Conservation (phyloP, 2,888 invertebrate species). For the Ferrisia virgata region DNA sequence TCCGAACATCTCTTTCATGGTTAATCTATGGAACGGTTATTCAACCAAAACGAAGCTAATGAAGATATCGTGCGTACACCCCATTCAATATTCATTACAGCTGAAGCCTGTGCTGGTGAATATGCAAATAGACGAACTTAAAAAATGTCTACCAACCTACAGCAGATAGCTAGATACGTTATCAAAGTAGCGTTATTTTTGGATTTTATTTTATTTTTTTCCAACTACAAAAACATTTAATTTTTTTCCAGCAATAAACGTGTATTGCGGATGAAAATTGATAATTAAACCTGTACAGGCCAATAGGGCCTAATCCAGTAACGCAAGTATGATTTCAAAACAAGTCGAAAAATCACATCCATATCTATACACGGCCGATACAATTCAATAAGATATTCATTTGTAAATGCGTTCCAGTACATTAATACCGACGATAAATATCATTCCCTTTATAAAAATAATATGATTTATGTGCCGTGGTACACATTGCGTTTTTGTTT, state of each 20-base stretch:
- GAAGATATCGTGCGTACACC: slow-evolving; percentile 20
- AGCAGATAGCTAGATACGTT: too few species aligned
- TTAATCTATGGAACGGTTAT: slow-evolving; percentile 24
- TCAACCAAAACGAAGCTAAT: slow-evolving; percentile 18
- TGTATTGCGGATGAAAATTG: background rate
- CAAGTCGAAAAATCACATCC: slow-evolving; percentile 21
- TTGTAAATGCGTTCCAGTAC: slow-evolving; percentile 43
- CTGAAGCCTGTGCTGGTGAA: background rate
- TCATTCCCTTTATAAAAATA: slow-evolving; percentile 32
- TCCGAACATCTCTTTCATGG: background rate
- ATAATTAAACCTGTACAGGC: background rate
- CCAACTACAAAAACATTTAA: background rate
- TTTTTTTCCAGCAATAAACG: background rate
- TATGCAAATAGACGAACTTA: background rate
- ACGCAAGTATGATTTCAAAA: background rate
- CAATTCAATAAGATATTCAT: slow-evolving; percentile 45
- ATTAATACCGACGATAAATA: slow-evolving; percentile 44
- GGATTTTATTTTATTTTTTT: background rate
- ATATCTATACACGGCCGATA: slow-evolving; percentile 23
- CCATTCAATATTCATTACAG: background rate
- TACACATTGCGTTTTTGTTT: slow-evolving; percentile 26
- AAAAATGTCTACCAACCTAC: too few species aligned
- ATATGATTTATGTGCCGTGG: slow-evolving; percentile 36
- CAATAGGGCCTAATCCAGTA: background rate
- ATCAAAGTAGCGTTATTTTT: background rate